These are phyloP conservation scores for Phrynocephalus forsythii DNA, from an alignment of 2,797 vertebrate genomes.

Conservation along the genomic window DNA sequence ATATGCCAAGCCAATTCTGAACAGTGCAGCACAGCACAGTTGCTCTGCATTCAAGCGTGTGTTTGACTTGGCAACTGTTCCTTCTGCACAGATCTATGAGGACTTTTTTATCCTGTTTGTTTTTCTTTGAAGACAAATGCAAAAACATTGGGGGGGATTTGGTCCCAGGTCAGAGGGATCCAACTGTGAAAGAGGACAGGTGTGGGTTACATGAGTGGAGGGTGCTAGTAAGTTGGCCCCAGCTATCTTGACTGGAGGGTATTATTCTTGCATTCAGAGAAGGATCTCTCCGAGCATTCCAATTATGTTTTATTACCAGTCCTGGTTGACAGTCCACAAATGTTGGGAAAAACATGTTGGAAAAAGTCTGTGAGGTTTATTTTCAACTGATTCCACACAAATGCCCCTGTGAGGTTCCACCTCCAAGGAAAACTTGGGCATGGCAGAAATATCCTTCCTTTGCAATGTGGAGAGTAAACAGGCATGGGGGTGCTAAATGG, in stretches of 20 bases:
- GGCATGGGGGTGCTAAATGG: conserved; percentile 39
- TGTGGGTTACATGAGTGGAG: conserved; percentile 58
- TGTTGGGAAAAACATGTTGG: conserved; percentile 2
- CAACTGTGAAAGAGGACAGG: conserved; percentile 77
- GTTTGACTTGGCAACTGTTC: conserved; percentile 75
- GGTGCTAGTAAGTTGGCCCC: fast-evolving
- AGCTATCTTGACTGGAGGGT: not conserved
- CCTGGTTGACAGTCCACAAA: conserved; percentile 4
- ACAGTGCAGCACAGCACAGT: conserved; percentile 65
- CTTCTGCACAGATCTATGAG: conserved; percentile 53
- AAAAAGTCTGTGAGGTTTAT: not conserved
- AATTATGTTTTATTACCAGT: not conserved
- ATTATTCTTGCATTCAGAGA: not conserved
- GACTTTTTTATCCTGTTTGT: conserved; percentile 54
- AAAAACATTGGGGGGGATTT: conserved; percentile 38
- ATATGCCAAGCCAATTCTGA: conserved; percentile 61
- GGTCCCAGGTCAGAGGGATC: conserved; percentile 60
- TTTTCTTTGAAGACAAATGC: conserved; percentile 68
- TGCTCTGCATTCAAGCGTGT: conserved; percentile 81
- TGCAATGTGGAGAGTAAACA: conserved; percentile 32
- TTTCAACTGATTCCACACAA: not conserved
- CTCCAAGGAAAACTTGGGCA: not conserved
- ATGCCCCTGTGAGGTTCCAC: no score
- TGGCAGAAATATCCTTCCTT: conserved; percentile 21
- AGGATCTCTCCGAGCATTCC: conserved; percentile 42